These are phyloP conservation scores for Trypoxylon attenuatum DNA, from an alignment of 2,888 invertebrate species.

Conservation along the genomic window DNA sequence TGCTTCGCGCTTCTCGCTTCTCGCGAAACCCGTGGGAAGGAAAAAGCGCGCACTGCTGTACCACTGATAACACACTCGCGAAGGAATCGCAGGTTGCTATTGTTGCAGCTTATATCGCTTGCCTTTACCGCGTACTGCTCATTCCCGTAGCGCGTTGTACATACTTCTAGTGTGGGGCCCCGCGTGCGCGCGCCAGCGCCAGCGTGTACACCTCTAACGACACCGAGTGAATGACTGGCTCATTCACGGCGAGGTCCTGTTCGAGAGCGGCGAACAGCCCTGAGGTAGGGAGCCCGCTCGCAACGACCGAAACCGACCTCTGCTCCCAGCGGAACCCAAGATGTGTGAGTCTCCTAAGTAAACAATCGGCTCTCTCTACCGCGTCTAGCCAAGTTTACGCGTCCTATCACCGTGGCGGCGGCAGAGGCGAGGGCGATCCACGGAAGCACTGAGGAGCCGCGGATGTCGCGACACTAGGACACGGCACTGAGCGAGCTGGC, in stretches of 20 bases:
- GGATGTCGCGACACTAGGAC: constrained; percentile 61
- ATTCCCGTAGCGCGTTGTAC: not conserved
- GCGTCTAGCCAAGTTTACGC: too few relatives aligned
- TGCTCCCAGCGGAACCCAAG: too few relatives aligned
- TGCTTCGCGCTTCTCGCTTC: not conserved
- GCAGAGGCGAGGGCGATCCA: constrained; percentile 20
- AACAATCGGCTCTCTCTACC: too few relatives aligned
- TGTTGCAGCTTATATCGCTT: not conserved
- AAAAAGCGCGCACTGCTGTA: not conserved
- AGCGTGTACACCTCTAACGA: not conserved
- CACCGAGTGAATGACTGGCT: constrained; percentile 1
- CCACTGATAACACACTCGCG: not conserved
- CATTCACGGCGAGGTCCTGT: not conserved
- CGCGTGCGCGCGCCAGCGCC: not conserved
- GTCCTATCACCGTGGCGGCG: not conserved
- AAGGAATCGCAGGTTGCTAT: not conserved
- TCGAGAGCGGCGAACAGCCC: not conserved
- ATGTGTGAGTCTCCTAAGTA: too few relatives aligned
- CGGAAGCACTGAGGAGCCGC: constrained; percentile 57
- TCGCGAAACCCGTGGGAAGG: not conserved
- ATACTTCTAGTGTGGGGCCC: not conserved
- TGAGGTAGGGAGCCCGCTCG: not conserved
- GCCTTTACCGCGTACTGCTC: not conserved
- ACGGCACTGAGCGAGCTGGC: too few relatives aligned
- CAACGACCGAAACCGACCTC: too few relatives aligned